Evolutionary conservation across 2,113 vertebrate genomes (phyloP).

Genomic region (Pampusana beccarii): DNA sequence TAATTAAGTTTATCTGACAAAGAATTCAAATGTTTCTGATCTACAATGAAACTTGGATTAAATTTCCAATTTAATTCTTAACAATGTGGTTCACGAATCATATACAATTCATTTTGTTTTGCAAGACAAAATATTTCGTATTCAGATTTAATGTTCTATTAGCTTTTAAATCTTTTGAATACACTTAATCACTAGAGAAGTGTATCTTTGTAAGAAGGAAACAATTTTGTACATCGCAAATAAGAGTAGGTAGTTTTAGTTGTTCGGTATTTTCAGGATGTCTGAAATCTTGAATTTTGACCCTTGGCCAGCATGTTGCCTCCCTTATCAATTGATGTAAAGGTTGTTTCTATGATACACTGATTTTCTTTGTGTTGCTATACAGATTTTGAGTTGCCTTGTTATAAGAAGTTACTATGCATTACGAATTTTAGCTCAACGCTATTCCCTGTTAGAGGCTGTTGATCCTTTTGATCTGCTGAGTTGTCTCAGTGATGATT

Average conservation of each 20-base stretch:
- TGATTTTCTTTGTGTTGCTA: background rate
- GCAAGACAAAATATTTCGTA: background rate
- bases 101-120: slow-evolving; percentile 12
- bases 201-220: background rate
- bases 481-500: background rate
- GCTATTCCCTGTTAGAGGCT: background rate
- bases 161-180: slow-evolving; percentile 9
- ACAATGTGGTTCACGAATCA: slow-evolving; percentile 29
- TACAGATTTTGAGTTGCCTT: background rate
- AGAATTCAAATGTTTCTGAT: slow-evolving; percentile 57
- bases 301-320: background rate
- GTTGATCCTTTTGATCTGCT: background rate
- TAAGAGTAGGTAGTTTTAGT: background rate
- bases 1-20: slow-evolving; percentile 63
- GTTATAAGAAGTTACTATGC: background rate
- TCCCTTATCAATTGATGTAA: background rate
- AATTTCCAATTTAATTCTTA: slow-evolving; percentile 43
- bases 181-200: background rate
- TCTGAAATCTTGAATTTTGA: background rate
- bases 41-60: slow-evolving; percentile 45
- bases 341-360: background rate
- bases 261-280: background rate
- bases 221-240: background rate
- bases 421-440: background rate
- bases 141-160: background rate